These are phyloP conservation scores for Sternotherus odoratus DNA, from an alignment of 2,797 vertebrate genomes.

Conservation along the genomic window DNA sequence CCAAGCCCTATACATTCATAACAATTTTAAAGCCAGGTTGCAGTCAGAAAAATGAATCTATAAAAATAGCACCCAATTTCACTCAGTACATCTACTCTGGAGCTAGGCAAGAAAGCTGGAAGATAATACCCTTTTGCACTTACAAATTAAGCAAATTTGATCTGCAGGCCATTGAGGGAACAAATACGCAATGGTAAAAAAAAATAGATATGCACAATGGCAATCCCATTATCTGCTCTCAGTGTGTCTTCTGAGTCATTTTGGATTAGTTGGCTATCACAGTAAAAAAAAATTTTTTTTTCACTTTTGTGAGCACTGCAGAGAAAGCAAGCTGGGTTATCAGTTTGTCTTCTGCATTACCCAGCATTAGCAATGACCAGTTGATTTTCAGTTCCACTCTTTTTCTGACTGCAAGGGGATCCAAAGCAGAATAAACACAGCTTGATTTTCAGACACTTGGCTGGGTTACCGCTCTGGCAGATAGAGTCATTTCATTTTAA, in stretches of 20 bases:
- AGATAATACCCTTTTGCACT: not conserved
- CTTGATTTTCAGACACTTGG: not conserved
- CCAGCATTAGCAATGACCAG: not conserved
- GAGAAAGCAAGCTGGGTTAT: not conserved
- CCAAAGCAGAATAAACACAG: not conserved
- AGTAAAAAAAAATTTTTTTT: not conserved
- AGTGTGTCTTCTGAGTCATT: not conserved
- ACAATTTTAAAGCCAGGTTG: not conserved
- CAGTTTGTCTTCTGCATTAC: conserved; percentile 21
- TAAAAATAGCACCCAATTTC: not conserved
- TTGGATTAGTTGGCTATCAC: not conserved
- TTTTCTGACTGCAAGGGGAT: not conserved
- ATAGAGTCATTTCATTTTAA: conserved; percentile 32
- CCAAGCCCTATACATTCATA: not conserved
- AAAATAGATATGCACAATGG: not conserved
- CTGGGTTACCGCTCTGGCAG: not conserved
- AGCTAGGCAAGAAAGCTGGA: not conserved
- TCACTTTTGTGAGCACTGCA: not conserved
- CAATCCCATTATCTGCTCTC: not conserved
- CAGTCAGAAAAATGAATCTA: not conserved
- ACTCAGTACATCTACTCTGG: not conserved
- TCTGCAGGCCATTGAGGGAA: not conserved
- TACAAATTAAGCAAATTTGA: not conserved
- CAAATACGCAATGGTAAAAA: not conserved
- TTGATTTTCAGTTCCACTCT: not conserved